Conservation (phyloP, 2,113 vertebrate genomes). For the Tinamus guttatus region DNA sequence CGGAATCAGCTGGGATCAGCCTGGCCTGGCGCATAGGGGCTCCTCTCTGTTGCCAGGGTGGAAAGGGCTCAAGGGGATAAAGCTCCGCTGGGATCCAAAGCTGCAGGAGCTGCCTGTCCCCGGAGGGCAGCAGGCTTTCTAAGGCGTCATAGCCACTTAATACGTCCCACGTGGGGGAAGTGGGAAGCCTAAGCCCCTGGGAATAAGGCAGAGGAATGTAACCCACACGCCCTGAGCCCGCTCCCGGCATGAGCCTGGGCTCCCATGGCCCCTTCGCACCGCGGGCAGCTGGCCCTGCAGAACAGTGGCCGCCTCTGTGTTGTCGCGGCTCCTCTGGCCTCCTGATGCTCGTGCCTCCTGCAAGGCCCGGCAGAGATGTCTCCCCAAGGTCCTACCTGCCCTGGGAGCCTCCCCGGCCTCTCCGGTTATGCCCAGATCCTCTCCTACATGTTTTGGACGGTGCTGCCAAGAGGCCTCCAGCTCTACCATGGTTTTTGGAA, state of each 20-base stretch:
- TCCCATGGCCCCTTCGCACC: accelerated
- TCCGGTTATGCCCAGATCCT: background rate
- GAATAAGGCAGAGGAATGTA: background rate
- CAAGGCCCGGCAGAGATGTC: background rate
- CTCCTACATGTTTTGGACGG: background rate
- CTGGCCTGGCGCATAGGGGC: background rate
- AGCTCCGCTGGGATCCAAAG: background rate
- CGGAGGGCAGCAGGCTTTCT: background rate
- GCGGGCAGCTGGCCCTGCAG: background rate
- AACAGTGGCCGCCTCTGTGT: slow-evolving; percentile 34
- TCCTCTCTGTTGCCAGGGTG: background rate
- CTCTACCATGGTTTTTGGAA: background rate
- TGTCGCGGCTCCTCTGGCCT: background rate
- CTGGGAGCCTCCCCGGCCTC: background rate
- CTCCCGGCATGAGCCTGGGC: background rate
- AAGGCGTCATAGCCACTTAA: accelerated
- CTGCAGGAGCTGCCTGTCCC: background rate
- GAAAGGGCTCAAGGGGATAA: background rate
- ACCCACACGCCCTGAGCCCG: background rate
- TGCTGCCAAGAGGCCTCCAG: background rate
- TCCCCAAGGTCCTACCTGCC: background rate
- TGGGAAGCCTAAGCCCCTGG: background rate
- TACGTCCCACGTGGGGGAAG: background rate
- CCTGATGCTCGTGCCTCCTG: background rate
- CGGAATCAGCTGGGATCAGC: background rate